Evolutionary conservation across 2,888 invertebrate genomes (phyloP).

Genomic region (Lasioglossum villosulum): DNA sequence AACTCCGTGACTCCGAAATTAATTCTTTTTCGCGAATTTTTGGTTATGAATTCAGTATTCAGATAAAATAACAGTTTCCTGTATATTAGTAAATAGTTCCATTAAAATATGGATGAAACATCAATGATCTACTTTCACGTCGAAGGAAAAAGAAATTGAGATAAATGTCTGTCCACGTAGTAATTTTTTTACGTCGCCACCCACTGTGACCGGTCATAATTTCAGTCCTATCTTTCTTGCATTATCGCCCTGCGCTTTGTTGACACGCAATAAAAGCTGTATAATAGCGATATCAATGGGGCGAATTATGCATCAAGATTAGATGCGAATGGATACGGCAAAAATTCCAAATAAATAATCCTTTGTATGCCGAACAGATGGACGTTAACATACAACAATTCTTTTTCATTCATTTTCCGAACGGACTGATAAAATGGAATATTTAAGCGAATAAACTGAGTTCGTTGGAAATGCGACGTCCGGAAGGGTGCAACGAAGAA

Average conservation of each 20-base stretch:
- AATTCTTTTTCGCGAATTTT: no score
- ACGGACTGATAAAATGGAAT: background rate
- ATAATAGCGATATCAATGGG: background rate
- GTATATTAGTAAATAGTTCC: background rate
- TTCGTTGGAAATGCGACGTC: background rate
- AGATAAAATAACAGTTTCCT: background rate
- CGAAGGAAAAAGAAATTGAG: background rate
- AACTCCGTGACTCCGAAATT: background rate
- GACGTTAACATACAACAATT: background rate
- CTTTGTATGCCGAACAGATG: background rate
- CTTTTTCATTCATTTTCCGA: background rate
- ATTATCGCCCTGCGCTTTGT: background rate
- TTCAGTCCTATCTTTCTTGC: background rate
- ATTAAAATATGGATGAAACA: background rate
- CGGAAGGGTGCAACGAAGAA: no score
- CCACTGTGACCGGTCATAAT: background rate
- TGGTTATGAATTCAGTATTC: background rate
- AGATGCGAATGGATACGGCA: background rate
- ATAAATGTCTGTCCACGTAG: background rate
- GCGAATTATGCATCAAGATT: background rate
- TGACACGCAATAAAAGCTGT: background rate
- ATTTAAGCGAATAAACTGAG: background rate
- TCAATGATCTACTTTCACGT: background rate
- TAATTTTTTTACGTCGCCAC: background rate
- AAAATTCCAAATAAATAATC: background rate